Evolutionary conservation across 2,113 vertebrate genomes (phyloP).

Genomic region (Hyla sarda): DNA sequence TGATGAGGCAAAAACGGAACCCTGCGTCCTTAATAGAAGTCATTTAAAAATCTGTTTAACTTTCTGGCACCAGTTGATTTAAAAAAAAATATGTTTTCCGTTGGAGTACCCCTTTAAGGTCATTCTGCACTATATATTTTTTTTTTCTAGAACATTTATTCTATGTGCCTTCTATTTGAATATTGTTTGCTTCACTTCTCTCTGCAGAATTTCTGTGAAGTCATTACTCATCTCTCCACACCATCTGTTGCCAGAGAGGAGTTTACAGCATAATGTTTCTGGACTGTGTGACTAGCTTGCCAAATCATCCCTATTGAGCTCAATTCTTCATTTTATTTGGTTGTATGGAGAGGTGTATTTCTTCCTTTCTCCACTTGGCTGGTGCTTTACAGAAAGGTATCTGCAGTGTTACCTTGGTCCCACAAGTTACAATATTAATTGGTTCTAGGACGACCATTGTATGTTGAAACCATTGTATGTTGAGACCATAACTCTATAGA

Average conservation of each 20-base stretch:
- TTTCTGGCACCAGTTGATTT: too few relatives aligned
- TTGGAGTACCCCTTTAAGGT: too few relatives aligned
- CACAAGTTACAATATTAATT: too few relatives aligned
- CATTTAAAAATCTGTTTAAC: too few relatives aligned
- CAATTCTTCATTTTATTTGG: background rate
- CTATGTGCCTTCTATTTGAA: background rate
- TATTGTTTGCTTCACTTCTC: background rate
- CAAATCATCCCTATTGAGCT: background rate
- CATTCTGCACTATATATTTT: too few relatives aligned
- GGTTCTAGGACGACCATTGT: too few relatives aligned
- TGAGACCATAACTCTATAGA: too few relatives aligned
- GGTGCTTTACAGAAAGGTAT: background rate
- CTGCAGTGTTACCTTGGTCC: too few relatives aligned
- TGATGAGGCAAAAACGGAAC: too few relatives aligned
- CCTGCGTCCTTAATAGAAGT: too few relatives aligned
- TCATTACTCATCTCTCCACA: slow-evolving; percentile 28
- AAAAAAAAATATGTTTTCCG: too few relatives aligned
- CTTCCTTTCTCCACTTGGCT: background rate
- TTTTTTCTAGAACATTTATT: background rate
- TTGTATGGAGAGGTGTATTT: background rate
- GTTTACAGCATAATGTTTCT: slow-evolving; percentile 15
- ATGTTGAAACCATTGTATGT: too few relatives aligned
- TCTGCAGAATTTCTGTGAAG: background rate
- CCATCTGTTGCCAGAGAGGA: slow-evolving; percentile 47
- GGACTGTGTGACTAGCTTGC: background rate